phyloP scores from a whole-genome alignment of 37 sponge, comb jelly and placozoan species.

The Ephydatia muelleri region DNA sequence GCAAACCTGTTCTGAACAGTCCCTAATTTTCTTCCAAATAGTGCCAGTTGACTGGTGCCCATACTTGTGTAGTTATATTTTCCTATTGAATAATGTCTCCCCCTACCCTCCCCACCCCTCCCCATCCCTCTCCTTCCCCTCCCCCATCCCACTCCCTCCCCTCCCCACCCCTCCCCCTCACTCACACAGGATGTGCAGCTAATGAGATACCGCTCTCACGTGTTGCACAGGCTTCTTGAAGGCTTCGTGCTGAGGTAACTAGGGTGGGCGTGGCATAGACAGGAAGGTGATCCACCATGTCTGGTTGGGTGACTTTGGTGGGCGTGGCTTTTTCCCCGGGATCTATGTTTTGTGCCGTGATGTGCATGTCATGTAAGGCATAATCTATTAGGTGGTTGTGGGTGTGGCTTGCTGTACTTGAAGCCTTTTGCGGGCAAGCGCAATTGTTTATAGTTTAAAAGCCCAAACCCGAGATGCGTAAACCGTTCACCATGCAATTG shows the following conservation, averaged over 20 bases:
- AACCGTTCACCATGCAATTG: no score
- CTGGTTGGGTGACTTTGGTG: not conserved
- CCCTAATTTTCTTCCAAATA: no score
- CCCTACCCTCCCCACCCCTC: no score
- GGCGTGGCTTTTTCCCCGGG: not conserved
- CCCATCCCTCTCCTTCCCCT: not conserved
- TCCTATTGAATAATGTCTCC: no score
- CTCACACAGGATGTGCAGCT: constrained; percentile 60
- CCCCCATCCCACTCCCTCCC: not conserved
- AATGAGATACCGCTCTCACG: constrained; percentile 72
- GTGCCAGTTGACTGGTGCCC: no score
- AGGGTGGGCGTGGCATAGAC: constrained; percentile 14
- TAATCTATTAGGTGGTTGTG: not conserved
- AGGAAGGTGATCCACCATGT: not conserved
- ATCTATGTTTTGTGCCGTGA: no score
- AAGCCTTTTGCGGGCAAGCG: no score
- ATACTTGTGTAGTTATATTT: no score
- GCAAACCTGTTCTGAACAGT: no score
- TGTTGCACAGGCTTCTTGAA: constrained; percentile 61
- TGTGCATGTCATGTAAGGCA: no score
- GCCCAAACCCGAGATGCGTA: no score
- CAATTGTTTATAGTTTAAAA: no score
- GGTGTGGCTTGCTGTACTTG: not conserved
- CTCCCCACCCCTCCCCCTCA: not conserved
- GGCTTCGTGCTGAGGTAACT: constrained; percentile 73